A percentile compares a stretch with the other conserved stretches of the same genome.
Evolutionary conservation across 1,140 invertebrate species (phyloP).

Genomic region (Atta cephalotes): DNA sequence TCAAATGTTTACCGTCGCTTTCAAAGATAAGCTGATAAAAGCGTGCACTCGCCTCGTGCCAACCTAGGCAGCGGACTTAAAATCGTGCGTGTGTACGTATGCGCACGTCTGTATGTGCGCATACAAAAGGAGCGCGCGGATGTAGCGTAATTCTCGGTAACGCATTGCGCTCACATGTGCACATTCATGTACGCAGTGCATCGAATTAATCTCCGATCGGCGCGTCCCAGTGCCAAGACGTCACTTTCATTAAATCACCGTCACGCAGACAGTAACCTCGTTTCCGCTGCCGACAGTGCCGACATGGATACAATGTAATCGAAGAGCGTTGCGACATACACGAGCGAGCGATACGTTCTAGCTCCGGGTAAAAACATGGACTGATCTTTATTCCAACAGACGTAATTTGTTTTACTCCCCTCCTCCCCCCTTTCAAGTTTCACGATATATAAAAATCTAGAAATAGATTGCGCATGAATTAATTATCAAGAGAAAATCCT

Average conservation of each 20-base stretch:
- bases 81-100: constrained; percentile 25
- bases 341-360: not conserved
- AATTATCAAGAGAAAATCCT: not conserved
- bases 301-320: constrained; percentile 32
- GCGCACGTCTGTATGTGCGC: not conserved
- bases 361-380: constrained; percentile 8
- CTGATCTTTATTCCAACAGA: not conserved
- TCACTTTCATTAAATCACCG: constrained; percentile 66
- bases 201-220: constrained; percentile 71
- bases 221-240: constrained; percentile 52
- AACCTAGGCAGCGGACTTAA: constrained; percentile 60
- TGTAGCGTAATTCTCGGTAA: constrained; percentile 36
- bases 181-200: not conserved
- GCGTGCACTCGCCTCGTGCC: constrained; percentile 66
- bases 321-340: constrained; percentile 12
- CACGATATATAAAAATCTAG: not conserved
- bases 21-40: constrained; percentile 79
- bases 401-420: not conserved
- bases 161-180: not conserved
- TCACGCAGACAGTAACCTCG: constrained; percentile 58
- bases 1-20: constrained; percentile 77
- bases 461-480: not conserved
- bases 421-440: not conserved
- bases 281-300: constrained; percentile 32
- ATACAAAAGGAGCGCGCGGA: not conserved